Evolutionary conservation across 2,113 vertebrate genomes (phyloP).

Genomic region (Hydrochoerus hydrochaeris): DNA sequence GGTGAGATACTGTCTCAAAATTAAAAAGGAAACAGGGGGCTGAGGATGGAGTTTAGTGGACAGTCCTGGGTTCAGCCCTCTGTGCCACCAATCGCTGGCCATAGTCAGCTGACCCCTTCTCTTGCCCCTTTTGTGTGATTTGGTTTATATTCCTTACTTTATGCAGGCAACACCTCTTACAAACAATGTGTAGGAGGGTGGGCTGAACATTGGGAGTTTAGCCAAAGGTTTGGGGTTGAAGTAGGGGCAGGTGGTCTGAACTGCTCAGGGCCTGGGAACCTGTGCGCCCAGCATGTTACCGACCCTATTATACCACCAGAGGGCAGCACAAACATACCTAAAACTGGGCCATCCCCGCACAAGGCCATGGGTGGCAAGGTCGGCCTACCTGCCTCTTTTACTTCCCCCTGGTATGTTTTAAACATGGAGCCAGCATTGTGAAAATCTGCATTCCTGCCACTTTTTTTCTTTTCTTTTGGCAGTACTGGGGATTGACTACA

Average conservation of each 20-base stretch:
- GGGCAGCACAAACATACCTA: constrained; percentile 34
- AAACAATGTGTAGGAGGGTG: background rate
- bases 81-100: background rate
- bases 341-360: background rate
- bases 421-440: background rate
- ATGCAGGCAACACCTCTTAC: background rate
- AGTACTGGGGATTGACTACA: background rate
- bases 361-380: background rate
- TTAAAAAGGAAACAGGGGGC: background rate
- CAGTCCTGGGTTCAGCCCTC: background rate
- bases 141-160: background rate
- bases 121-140: background rate
- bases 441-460: background rate
- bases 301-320: constrained; percentile 8
- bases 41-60: background rate
- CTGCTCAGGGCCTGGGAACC: background rate
- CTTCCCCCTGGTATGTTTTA: background rate
- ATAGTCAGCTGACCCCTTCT: background rate
- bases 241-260: background rate
- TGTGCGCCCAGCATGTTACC: background rate
- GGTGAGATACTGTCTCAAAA: background rate
- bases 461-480: background rate
- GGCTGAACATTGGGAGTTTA: background rate
- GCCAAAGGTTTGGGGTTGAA: background rate
- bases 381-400: background rate